Evolutionary conservation across 2,888 invertebrate species (phyloP), one percentile per base, ranked within the genome.

Genomic region (Harpagoxenus sublaevis): DNA sequence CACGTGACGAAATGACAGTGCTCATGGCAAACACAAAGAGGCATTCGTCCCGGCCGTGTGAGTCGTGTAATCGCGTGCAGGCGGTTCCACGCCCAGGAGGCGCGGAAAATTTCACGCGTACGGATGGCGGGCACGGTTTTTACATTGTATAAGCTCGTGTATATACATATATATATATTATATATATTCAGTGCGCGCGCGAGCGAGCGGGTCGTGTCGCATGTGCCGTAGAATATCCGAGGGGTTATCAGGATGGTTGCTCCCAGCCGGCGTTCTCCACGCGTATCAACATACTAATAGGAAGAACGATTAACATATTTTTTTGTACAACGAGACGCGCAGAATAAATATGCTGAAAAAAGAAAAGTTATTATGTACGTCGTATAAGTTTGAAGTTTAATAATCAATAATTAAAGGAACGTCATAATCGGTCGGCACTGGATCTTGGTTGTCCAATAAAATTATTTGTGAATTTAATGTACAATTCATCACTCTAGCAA

Each of bases 1-100:
- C 63, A 77, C 62, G 53, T 63, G 63, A 82, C 74, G 77, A 82
- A 75, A 82, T 74, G 81, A 74, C 74, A 74, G 63, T 62, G 81
- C 60, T 71, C 74, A 62, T 62, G 60, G 51, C 48, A 57, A 77
- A 63, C 63, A 81, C 81, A 70, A 82, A 79, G 78, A 79, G 51
- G 62, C 81, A 68, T 82, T 62, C 74, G 81, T 53, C 51, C 42
- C 81, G 74, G 51, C 23, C 74, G 81, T 63, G 31, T 74, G 81
- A 82, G 62, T 62, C 81, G 74, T 74, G n/a, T 82, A 74, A 82
- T 82, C 74, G 62, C 39, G 74, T 57, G 45, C 78, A 57, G 12
- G 70, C 78, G 23, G 45, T 23, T 70, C 70, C 70, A 78, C 57
- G 70, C 78, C 45, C 70, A 70, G 70, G 45, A 57, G 45, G 45